Evolutionary conservation across 2,888 invertebrate species (phyloP), one percentile per base, ranked within the genome.

Genomic region (Cistogaster globosa): DNA sequence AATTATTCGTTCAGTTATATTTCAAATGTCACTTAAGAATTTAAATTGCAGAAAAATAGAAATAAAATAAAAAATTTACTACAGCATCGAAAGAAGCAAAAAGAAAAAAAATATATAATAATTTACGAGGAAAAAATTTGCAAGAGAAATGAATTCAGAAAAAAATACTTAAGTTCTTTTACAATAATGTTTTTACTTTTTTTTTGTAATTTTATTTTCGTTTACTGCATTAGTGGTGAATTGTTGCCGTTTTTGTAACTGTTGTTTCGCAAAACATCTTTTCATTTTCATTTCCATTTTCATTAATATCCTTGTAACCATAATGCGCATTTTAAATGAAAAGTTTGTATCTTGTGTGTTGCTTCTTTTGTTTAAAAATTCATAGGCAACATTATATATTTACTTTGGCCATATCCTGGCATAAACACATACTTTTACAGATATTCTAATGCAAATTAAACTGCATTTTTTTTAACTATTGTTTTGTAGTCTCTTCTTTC

Each of bases 11-110:
- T 74, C 38, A 57, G 67, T 65, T 71, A 53, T 53, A 26, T 63
- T 78, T 78, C 71, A 78, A 78, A 85, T 78, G 82, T 85, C 82
- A 82, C 78, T 83, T 77, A 60, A 71, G 76, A 51, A 83, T 76
- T 83, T 83, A 71, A 83, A 80, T 72, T 77, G 69, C 65, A 82
- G 78, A 71, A 78, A 78, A 69, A 69, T 42, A 69, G 22, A 55
- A 69, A 53, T 65, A 36, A 57, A 67, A 45, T 36, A 38, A 2
- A 76, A 76, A 55, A 36, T 42, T 55, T 55, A 26, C 36, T 57
- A 26, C 57, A 60, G 16, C 53, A n/a, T 18, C 78, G n/a, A n/a
- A 6, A 48, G 7, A 14, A 69, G 6, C 16, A 53, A 12, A 38
- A 63, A 26, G 26, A 58, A 51, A n/a, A n/a, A 58, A 67, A 45